phyloP scores from a whole-genome alignment of 2,113 vertebrate species.

The Heterotis niloticus region DNA sequence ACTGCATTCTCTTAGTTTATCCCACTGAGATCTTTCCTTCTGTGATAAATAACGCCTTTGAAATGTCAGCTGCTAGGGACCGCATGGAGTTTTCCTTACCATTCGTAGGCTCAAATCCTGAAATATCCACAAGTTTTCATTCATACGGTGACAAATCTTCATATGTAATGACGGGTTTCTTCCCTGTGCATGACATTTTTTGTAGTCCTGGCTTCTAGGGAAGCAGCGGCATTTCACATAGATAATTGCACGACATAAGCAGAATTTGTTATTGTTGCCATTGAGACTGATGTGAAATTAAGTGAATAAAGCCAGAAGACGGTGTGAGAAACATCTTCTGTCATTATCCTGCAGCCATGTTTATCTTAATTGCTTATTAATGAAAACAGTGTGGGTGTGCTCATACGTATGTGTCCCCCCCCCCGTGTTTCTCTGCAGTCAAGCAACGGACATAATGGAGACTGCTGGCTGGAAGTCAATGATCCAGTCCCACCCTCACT shows the following conservation, averaged over 20 bases:
- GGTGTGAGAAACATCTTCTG: neutral
- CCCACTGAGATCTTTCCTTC: slow-evolving; percentile 13
- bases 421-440: slow-evolving; percentile 66
- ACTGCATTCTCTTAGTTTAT: slow-evolving; percentile 13
- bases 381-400: neutral
- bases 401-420: slow-evolving; percentile 21
- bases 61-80: slow-evolving; percentile 3
- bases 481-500: slow-evolving; percentile 98
- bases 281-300: too few species aligned
- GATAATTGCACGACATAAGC: neutral
- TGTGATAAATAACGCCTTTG: slow-evolving; percentile 13
- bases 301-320: too few species aligned
- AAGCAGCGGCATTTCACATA: neutral
- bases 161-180: too few species aligned
- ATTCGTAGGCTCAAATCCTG: neutral
- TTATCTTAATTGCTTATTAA: slow-evolving; percentile 18
- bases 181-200: neutral
- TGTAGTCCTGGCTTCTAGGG: neutral
- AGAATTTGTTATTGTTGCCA: too few species aligned
- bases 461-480: slow-evolving; percentile 98
- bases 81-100: slow-evolving; percentile 4
- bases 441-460: slow-evolving; percentile 95
- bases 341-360: neutral
- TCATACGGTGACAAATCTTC: neutral
- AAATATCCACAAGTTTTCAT: neutral